A percentile compares a stretch with the other conserved stretches of the same genome.
Evolutionary conservation across 1,140 invertebrate genomes (phyloP).

Genomic region (Mesaphorura yosii): DNA sequence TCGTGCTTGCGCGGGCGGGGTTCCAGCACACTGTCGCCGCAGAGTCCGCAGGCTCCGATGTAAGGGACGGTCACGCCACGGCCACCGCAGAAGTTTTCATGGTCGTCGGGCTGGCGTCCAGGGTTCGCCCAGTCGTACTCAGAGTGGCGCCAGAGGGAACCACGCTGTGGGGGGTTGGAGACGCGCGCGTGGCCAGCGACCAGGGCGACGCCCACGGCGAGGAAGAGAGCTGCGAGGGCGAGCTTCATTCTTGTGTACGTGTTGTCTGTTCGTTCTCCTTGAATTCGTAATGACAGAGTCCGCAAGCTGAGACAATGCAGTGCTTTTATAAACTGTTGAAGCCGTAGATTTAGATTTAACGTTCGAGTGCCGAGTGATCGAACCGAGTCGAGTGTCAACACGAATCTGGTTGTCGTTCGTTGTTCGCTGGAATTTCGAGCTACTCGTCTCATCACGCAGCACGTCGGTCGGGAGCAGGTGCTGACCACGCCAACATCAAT

Average conservation of each 20-base stretch:
- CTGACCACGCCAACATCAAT: too few species aligned
- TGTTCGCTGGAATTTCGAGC: too few species aligned
- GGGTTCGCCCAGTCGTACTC: constrained; percentile 14
- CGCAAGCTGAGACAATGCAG: too few species aligned
- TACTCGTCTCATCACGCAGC: too few species aligned
- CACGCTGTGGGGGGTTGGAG: constrained; percentile 10
- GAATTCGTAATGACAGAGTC: too few species aligned
- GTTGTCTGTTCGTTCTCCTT: too few species aligned
- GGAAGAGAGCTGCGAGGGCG: background rate
- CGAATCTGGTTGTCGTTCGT: too few species aligned
- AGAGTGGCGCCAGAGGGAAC: constrained; percentile 11
- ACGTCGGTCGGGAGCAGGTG: too few species aligned
- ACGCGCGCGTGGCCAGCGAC: constrained; percentile 8
- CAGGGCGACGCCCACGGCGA: background rate
- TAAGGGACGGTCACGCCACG: constrained; percentile 9
- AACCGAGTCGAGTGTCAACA: too few species aligned
- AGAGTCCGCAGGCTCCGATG: constrained; percentile 36
- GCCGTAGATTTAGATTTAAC: too few species aligned
- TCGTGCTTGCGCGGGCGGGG: constrained; percentile 42
- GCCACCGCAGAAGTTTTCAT: constrained; percentile 32
- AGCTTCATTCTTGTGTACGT: background rate
- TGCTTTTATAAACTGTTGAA: too few species aligned
- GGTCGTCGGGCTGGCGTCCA: constrained; percentile 15
- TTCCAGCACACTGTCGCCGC: constrained; percentile 35
- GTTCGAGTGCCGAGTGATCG: too few species aligned